phyloP scores from a whole-genome alignment of 37 sponge, comb jelly and placozoan species.

The Haliclona indistincta region DNA sequence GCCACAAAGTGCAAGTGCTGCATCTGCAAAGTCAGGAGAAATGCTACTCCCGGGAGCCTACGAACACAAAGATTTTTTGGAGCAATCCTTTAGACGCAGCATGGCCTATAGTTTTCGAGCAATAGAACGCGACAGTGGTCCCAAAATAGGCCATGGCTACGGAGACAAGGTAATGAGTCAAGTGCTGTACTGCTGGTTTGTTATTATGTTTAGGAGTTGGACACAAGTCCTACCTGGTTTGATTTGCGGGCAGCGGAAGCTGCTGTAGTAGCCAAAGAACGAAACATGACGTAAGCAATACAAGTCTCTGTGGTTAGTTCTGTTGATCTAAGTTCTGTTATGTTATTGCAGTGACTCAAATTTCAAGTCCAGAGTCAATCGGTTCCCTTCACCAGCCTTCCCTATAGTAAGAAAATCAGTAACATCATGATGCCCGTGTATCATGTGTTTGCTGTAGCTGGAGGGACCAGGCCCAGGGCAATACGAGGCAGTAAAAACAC shows the following conservation, averaged over 20 bases:
- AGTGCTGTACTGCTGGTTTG: neutral
- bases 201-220: constrained; percentile 52
- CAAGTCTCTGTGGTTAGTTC: neutral
- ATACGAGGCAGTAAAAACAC: constrained; percentile 44
- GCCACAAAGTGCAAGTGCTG: constrained; percentile 39
- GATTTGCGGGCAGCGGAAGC: constrained; percentile 52
- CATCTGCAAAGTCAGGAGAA: constrained; percentile 41
- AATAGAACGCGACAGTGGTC: constrained; percentile 59
- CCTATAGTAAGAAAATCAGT: neutral
- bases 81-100: constrained; percentile 8
- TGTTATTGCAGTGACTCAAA: no score
- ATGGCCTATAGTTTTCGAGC: constrained; percentile 75
- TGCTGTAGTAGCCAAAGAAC: constrained; percentile 33
- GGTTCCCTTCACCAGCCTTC: neutral
- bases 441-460: constrained; percentile 30
- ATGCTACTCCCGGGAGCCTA: constrained; percentile 78
- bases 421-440: neutral
- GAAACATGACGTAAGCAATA: constrained; percentile 50
- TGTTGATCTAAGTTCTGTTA: neutral
- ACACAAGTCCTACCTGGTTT: constrained; percentile 61
- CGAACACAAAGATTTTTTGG: constrained; percentile 57
- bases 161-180: constrained; percentile 75
- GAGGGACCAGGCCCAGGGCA: constrained; percentile 76
- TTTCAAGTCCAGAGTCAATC: no score
- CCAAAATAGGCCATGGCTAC: constrained; percentile 89